A percentile compares a stretch with the other conserved stretches of the same genome.
Conservation (phyloP, 2,888 invertebrate species). For the Sphaerophoria taeniata region DNA sequence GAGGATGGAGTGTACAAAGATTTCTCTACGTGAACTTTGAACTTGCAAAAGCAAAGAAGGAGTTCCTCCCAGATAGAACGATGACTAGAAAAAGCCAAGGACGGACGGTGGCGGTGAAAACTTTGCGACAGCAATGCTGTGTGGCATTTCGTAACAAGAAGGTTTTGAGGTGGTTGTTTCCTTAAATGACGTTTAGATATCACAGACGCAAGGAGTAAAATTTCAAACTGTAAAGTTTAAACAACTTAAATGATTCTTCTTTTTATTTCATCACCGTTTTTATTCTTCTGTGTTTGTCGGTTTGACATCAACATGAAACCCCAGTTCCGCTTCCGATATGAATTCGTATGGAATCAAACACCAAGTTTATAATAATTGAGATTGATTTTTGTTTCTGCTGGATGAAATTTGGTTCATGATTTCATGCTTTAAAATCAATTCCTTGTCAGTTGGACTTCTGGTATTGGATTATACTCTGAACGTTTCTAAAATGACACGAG, state of each 20-base stretch:
- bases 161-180: slow-evolving; percentile 44
- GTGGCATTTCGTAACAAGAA: slow-evolving; percentile 11
- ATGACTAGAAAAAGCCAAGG: no score
- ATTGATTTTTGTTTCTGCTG: no score
- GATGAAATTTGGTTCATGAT: no score
- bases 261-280: slow-evolving; percentile 1
- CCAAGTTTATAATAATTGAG: no score
- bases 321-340: no score
- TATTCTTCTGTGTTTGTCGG: no score
- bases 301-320: no score
- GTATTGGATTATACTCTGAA: no score
- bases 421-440: no score
- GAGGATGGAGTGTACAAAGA: slow-evolving; percentile 9
- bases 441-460: no score
- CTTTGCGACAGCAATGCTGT: not conserved
- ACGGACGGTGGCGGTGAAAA: not conserved
- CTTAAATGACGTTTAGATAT: slow-evolving; percentile 3
- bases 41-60: slow-evolving; percentile 12
- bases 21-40: slow-evolving; percentile 31
- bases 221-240: slow-evolving; percentile 63
- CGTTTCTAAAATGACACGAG: no score
- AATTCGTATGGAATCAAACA: no score
- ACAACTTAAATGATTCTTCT: slow-evolving; percentile 48
- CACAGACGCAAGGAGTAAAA: slow-evolving; percentile 35
- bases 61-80: not conserved